Conservation (phyloP, 37 sponge, comb jelly and placozoan genomes). For the Hexactinellida sp. region DNA sequence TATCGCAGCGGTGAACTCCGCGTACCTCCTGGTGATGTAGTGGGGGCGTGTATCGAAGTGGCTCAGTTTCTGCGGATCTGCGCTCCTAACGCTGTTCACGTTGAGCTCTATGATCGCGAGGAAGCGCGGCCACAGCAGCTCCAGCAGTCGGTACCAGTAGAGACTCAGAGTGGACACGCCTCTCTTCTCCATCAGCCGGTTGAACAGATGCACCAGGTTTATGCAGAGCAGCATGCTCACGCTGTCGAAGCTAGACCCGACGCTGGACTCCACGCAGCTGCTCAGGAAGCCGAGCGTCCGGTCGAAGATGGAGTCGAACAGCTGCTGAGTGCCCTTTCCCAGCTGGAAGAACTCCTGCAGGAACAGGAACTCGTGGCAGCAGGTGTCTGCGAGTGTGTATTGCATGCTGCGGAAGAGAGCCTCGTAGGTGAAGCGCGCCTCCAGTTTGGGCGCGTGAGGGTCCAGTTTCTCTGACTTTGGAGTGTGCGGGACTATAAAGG, state of each 20-base stretch:
- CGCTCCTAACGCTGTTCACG: slow-evolving; percentile 64
- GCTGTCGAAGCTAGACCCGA: slow-evolving; percentile 55
- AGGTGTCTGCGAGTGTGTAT: slow-evolving; percentile 86
- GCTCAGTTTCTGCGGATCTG: slow-evolving; percentile 63
- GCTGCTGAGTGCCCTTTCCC: slow-evolving; percentile 46
- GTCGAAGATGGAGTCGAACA: slow-evolving; percentile 68
- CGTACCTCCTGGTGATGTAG: slow-evolving; percentile 91
- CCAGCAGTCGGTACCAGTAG: slow-evolving; percentile 48
- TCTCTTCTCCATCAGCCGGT: slow-evolving; percentile 55
- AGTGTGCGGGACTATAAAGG: slow-evolving; percentile 82
- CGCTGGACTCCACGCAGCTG: not conserved
- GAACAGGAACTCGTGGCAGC: slow-evolving; percentile 84
- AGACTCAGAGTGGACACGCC: slow-evolving; percentile 26
- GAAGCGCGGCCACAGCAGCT: slow-evolving; percentile 83
- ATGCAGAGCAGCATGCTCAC: slow-evolving; percentile 86
- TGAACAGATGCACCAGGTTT: slow-evolving; percentile 64
- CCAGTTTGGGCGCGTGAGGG: slow-evolving; percentile 69
- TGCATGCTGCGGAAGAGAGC: slow-evolving; percentile 76
- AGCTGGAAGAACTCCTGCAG: slow-evolving; percentile 86
- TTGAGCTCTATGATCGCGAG: slow-evolving; percentile 59
- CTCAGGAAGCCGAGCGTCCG: slow-evolving; percentile 51
- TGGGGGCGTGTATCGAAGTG: slow-evolving; percentile 90
- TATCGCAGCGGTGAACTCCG: slow-evolving; percentile 91
- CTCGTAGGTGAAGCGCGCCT: slow-evolving; percentile 79
- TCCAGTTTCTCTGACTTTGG: too few relatives aligned